These are phyloP conservation scores for Oreohelix idahoensis DNA, from an alignment of 1,140 invertebrate genomes.

Conservation along the genomic window DNA sequence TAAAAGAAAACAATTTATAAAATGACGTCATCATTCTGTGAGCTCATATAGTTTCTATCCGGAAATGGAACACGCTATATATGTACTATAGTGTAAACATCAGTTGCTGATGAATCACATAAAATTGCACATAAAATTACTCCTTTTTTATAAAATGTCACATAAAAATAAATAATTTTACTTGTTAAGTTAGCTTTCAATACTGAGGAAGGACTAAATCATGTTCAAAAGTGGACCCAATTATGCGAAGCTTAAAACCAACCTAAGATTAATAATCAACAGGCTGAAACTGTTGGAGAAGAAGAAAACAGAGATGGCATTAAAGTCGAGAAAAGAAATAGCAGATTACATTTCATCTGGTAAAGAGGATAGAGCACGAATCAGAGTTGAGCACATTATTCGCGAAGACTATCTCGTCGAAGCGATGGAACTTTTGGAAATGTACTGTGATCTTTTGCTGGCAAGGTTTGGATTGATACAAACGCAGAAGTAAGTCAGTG, in stretches of 20 bases:
- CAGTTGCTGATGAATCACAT: background rate
- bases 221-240: slow-evolving; percentile 68
- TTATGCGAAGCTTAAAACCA: slow-evolving; percentile 91
- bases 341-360: slow-evolving; percentile 89
- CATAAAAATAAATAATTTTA: too few relatives aligned
- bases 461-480: slow-evolving; percentile 97
- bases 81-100: background rate
- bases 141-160: too few relatives aligned
- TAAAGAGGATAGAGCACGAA: slow-evolving; percentile 93
- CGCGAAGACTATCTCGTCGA: slow-evolving; percentile 99
- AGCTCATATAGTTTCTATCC: background rate
- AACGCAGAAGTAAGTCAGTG: slow-evolving; percentile 88
- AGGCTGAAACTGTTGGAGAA: slow-evolving; percentile 96
- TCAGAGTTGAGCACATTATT: slow-evolving; percentile 98
- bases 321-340: slow-evolving; percentile 97
- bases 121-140: too few relatives aligned
- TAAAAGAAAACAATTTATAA: too few relatives aligned
- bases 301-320: slow-evolving; percentile 96
- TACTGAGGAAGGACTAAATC: too few relatives aligned
- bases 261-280: slow-evolving; percentile 91
- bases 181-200: too few relatives aligned
- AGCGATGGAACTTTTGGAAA: slow-evolving; percentile 98
- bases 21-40: background rate
- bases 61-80: background rate
- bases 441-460: slow-evolving; percentile 98